Conservation (phyloP, 1,140 invertebrate species). For the Drosophila insularis region DNA sequence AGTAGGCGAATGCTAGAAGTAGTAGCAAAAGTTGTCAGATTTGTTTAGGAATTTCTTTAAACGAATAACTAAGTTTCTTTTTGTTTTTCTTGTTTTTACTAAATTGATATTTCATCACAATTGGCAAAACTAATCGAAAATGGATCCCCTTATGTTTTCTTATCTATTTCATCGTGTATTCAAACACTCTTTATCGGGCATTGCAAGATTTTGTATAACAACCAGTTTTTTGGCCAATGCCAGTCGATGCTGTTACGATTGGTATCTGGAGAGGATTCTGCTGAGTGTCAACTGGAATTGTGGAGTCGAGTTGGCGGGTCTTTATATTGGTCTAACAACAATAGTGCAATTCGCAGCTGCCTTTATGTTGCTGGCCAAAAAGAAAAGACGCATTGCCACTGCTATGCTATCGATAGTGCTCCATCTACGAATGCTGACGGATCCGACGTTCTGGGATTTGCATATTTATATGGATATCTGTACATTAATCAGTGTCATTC, state of each 20-base stretch:
- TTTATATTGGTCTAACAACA: neutral
- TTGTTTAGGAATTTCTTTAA: no score
- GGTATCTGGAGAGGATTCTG: neutral
- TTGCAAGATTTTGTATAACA: neutral
- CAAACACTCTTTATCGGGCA: neutral
- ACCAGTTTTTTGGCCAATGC: neutral
- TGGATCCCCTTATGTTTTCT: neutral
- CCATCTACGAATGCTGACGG: neutral
- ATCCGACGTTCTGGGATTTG: neutral
- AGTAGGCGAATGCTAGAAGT: no score
- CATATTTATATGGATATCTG: neutral
- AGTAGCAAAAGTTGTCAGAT: no score
- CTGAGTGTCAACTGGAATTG: neutral
- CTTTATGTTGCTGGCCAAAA: neutral
- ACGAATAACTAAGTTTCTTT: neutral
- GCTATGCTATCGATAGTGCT: neutral
- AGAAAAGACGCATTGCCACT: neutral
- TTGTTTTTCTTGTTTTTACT: neutral
- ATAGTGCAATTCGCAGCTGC: neutral
- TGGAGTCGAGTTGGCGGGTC: neutral
- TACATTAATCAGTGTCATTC: neutral
- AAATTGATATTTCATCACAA: neutral
- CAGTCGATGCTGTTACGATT: neutral
- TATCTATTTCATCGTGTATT: neutral
- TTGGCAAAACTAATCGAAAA: neutral